Percentiles rank a stretch among this genome's conserved stretches.
Conservation (phyloP, 2,113 vertebrate species). For the Madoqua kirkii region DNA sequence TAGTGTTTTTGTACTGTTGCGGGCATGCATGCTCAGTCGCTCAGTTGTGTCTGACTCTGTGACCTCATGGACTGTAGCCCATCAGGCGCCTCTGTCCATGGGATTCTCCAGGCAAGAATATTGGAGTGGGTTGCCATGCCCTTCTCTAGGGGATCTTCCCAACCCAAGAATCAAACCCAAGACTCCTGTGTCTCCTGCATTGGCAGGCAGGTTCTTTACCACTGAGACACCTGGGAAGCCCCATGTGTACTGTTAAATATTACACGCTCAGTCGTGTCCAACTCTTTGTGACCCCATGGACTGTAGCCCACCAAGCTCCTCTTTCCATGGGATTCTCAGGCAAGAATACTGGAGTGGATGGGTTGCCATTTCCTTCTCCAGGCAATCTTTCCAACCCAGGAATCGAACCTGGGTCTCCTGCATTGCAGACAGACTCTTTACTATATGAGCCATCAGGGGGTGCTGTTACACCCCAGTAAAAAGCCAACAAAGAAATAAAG, state of each 20-base stretch:
- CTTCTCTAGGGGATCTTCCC: background rate
- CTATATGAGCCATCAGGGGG: background rate
- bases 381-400: background rate
- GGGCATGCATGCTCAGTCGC: background rate
- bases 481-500: background rate
- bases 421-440: background rate
- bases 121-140: background rate
- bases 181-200: background rate
- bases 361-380: background rate
- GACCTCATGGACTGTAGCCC: background rate
- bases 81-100: background rate
- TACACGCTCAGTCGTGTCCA: fast-evolving
- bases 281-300: background rate
- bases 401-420: background rate
- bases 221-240: background rate
- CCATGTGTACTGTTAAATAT: background rate
- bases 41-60: background rate
- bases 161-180: background rate
- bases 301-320: background rate
- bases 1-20: background rate
- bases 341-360: background rate
- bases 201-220: background rate
- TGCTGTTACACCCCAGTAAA: background rate
- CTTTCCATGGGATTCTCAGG: background rate
- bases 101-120: background rate